Percentiles rank a stretch among this genome's conserved stretches.
Conservation (phyloP, 2,888 invertebrate genomes). For the Mesorhabditis sp. region DNA sequence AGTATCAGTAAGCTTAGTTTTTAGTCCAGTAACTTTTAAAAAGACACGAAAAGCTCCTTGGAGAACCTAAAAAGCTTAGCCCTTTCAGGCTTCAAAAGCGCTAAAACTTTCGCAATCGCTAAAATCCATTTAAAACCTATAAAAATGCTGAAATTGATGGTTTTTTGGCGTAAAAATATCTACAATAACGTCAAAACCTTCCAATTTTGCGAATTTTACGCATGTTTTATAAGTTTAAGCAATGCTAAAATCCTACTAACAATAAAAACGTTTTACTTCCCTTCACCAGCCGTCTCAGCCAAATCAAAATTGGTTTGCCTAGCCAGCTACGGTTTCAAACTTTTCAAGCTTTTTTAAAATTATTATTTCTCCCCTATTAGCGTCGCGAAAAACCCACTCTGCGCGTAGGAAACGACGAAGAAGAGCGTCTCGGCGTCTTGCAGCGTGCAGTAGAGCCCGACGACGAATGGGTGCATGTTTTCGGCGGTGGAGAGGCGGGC, state of each 20-base stretch:
- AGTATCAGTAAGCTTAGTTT: no score
- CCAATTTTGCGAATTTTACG: no score
- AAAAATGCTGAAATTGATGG: background rate
- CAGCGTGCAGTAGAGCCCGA: slow-evolving; percentile 89
- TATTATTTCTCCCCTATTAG: background rate
- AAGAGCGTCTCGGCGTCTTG: slow-evolving; percentile 87
- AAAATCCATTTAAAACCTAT: background rate
- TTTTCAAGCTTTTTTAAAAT: background rate
- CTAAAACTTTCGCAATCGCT: background rate
- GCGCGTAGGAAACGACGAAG: slow-evolving; percentile 77
- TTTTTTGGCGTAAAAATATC: background rate
- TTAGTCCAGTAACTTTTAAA: no score
- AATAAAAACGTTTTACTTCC: background rate
- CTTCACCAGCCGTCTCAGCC: background rate
- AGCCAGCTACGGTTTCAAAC: no score
- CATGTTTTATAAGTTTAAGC: no score
- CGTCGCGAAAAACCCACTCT: slow-evolving; percentile 20
- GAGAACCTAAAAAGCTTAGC: background rate
- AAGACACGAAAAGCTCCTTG: background rate
- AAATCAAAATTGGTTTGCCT: no score
- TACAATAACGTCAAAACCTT: no score
- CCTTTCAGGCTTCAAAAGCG: background rate
- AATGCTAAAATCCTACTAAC: no score
- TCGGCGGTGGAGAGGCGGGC: slow-evolving; percentile 63
- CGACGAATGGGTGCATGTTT: slow-evolving; percentile 74